A percentile compares a stretch with the other conserved stretches of the same genome.
These are phyloP conservation scores for Phortica magna DNA, from an alignment of 2,888 invertebrate genomes.

Conservation along the genomic window DNA sequence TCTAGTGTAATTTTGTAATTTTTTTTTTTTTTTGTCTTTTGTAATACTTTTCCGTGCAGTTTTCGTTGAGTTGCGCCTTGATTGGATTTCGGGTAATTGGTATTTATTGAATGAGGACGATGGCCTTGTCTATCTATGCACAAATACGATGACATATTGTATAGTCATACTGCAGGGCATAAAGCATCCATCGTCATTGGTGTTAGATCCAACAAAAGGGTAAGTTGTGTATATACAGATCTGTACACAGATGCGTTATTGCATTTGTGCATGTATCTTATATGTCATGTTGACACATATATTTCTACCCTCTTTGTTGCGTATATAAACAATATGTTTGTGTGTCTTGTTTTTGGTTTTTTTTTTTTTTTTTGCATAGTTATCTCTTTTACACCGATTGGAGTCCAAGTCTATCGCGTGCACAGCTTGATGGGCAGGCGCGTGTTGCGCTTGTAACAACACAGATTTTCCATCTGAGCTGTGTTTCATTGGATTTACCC, in stretches of 20 bases:
- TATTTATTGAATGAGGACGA: conserved; percentile 86
- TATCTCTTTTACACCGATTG: conserved; percentile 88
- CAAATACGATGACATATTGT: conserved; percentile 82
- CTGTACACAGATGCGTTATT: not conserved
- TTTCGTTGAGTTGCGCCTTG: conserved; percentile 86
- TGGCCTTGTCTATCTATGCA: conserved; percentile 86
- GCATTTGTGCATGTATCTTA: not conserved
- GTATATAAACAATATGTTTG: not conserved
- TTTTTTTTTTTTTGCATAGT: conserved; percentile 70
- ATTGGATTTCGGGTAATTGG: conserved; percentile 93
- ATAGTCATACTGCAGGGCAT: conserved; percentile 84
- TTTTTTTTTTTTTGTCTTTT: conserved; percentile 13
- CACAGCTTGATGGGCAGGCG: conserved; percentile 83
- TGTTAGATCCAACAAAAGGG: conserved; percentile 88
- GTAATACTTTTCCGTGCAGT: conserved; percentile 78
- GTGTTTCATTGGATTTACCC: conserved; percentile 85
- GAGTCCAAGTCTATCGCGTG: conserved; percentile 83
- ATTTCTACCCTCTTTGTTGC: not conserved
- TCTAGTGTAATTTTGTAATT: not conserved
- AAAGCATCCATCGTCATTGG: conserved; percentile 86
- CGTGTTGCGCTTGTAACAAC: conserved; percentile 81
- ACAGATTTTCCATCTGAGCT: conserved; percentile 88
- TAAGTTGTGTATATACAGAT: conserved; percentile 66
- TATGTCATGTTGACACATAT: not conserved
- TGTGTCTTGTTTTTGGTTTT: not conserved